These are phyloP conservation scores for Globodera rostochiensis DNA, from an alignment of 1,140 invertebrate species.

Conservation along the genomic window DNA sequence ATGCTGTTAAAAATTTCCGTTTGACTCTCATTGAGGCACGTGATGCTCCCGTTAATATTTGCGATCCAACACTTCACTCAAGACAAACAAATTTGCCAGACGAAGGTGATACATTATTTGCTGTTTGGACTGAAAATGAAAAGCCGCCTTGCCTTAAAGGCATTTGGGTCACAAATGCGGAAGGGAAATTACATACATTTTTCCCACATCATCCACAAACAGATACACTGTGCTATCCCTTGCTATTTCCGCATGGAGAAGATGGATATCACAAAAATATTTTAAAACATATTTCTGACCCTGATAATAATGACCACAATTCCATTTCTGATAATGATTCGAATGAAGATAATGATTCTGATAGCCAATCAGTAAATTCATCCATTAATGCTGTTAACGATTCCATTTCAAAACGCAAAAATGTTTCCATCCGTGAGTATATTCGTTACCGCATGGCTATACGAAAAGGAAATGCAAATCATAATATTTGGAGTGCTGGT, in stretches of 20 bases:
- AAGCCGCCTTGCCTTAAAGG: not conserved
- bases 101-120: no score
- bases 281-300: no score
- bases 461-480: not conserved
- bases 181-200: not conserved
- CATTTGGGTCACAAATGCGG: not conserved
- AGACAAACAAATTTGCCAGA: no score
- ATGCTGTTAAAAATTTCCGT: no score
- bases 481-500: conserved; percentile 11
- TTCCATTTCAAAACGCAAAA: no score
- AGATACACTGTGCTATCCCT: not conserved
- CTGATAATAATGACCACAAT: not conserved
- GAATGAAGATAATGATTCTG: not conserved
- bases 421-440: not conserved
- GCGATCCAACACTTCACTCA: no score
- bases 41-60: no score
- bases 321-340: not conserved
- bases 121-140: no score
- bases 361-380: no score
- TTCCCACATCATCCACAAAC: not conserved
- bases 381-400: no score
- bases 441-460: not conserved
- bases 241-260: not conserved
- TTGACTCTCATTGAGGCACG: no score
- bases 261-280: not conserved